Base-by-base conservation (phyloP, 1,140 invertebrate genomes). In the Scylla paramamosain region DNA sequence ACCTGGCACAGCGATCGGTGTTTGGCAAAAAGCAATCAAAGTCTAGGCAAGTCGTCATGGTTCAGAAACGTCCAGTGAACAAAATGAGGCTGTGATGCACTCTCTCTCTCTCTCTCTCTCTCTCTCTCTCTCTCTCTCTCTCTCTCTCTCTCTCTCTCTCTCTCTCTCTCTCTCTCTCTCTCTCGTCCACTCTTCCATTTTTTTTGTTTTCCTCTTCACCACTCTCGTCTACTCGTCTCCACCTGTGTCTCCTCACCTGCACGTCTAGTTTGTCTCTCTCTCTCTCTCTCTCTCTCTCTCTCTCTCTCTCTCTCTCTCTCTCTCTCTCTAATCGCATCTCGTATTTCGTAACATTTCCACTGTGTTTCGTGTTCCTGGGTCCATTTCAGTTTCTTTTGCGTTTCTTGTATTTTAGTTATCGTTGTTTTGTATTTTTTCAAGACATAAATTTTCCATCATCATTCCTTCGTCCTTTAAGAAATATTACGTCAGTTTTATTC, bases 21-120 rank as follows among this genome's bases (percentile, higher is more conserved):
- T 59, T 91, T 16, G 28, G 48, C 28, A 46, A 91, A 45, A 91
- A 48, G 39, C 28, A 48, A 46, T 91, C 39, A 91, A 48, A 91
- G 39, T 91, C 89, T n/a, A 46, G 48, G 25, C 48, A 48, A 48
- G 39, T 91, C 48, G 48, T 91, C 48, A 91, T 29, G n/a, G 39
- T 91, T 20, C 52, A 32, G 25, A 20, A 20, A 45, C 45, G 89
- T 59, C 46, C 25, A 45, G 12, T 91, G 28, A n/a, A 4, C 48
- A 29, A 91, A 12, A 32, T 20, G 48, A 59, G 32, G 46, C 29
- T 67, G 8, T 86, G 31, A 32, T n/a, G 32, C 32, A 2, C 31
- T 45, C 77, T n/a, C 20, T 46, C 77, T 25, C 59, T 32, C 77
- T 48, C 77, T 92, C 90, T 77, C 48, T 92, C 29, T 39, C 90